These are phyloP conservation scores for Hecatera dysodea DNA, from an alignment of 2,888 invertebrate genomes.

Conservation along the genomic window DNA sequence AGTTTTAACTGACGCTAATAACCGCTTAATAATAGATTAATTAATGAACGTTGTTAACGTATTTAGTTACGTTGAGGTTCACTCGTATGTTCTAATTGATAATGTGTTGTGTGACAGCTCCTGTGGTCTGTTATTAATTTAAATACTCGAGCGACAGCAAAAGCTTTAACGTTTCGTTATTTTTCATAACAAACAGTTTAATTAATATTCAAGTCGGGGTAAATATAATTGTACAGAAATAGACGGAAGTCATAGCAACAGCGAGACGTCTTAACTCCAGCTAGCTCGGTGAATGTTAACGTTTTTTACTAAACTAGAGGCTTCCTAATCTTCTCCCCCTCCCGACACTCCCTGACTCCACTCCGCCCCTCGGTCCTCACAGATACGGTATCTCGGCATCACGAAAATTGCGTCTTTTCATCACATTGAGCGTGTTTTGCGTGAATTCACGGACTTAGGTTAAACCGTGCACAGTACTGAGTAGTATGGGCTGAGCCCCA, in stretches of 20 bases:
- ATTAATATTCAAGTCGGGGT: neutral
- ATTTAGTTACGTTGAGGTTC: conserved; percentile 31
- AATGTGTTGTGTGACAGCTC: conserved; percentile 13
- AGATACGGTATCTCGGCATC: conserved; percentile 54
- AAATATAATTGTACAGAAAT: neutral
- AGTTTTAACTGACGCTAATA: conserved; percentile 26
- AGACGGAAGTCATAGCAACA: neutral
- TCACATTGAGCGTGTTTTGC: conserved; percentile 44
- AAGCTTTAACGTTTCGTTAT: neutral
- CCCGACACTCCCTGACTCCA: neutral
- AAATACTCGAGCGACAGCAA: neutral
- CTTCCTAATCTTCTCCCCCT: conserved; percentile 46
- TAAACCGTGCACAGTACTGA: too few species aligned
- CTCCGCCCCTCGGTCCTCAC: conserved; percentile 23
- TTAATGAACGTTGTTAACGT: conserved; percentile 39
- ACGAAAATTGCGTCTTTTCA: conserved; percentile 69
- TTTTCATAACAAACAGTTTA: neutral
- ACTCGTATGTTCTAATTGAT: conserved; percentile 16
- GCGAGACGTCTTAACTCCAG: conserved; percentile 4
- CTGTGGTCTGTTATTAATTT: conserved; percentile 4
- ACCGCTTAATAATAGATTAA: conserved; percentile 22
- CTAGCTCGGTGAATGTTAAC: conserved; percentile 39
- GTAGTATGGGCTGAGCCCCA: too few species aligned
- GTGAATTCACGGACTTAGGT: conserved; percentile 6
- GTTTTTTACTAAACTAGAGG: conserved; percentile 49